Percentiles rank a stretch among this genome's conserved stretches.
Conservation (phyloP, 2,888 invertebrate species). For the Acleris literana region DNA sequence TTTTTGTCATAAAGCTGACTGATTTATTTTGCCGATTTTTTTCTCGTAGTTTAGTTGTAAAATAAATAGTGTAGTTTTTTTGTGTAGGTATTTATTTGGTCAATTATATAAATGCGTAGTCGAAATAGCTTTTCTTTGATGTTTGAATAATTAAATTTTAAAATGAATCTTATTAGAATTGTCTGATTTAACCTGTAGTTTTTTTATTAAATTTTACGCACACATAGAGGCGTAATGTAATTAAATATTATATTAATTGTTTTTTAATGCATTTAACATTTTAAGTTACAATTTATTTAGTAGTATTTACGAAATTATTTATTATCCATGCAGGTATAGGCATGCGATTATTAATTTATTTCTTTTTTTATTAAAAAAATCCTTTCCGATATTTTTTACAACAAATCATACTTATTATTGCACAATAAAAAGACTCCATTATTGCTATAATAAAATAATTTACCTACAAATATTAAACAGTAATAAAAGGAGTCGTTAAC, state of each 20-base stretch:
- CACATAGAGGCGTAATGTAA: no score
- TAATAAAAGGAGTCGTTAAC: slow-evolving; percentile 56
- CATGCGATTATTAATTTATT: neutral
- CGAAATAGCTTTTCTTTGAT: no score
- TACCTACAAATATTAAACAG: slow-evolving; percentile 49
- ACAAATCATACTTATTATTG: slow-evolving; percentile 15
- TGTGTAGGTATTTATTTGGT: neutral
- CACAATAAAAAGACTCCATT: slow-evolving; percentile 38
- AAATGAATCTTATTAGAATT: no score
- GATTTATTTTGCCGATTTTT: slow-evolving; percentile 16
- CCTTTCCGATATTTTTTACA: neutral
- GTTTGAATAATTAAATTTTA: no score
- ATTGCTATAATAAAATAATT: slow-evolving; percentile 50
- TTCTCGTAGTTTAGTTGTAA: neutral
- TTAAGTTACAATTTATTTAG: no score
- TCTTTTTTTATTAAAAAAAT: neutral
- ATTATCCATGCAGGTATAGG: no score
- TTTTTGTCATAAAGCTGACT: neutral
- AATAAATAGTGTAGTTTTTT: neutral
- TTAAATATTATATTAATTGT: no score
- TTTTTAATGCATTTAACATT: no score
- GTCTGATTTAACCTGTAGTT: no score
- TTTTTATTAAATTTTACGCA: no score
- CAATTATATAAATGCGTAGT: no score
- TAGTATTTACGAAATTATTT: no score